Evolutionary conservation across 1,140 invertebrate genomes (phyloP).

Genomic region (Drosophila elegans): DNA sequence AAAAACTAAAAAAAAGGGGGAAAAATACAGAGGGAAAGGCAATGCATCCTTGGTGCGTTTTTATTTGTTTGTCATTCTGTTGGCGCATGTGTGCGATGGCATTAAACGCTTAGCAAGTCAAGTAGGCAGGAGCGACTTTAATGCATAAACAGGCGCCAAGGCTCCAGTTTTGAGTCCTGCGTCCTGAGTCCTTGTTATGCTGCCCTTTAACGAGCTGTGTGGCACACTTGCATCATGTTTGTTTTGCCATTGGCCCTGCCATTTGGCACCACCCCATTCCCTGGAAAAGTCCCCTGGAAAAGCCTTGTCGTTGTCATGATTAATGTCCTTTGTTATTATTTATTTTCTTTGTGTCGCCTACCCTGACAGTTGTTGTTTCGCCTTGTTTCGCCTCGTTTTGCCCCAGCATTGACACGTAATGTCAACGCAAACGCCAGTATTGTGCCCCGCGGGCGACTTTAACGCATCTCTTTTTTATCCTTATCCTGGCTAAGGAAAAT

Average conservation of each 20-base stretch:
- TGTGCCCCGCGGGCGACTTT: constrained; percentile 25
- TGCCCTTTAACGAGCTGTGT: constrained; percentile 68
- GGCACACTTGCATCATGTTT: constrained; percentile 55
- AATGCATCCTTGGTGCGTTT: constrained; percentile 8
- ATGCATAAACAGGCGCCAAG: constrained; percentile 49
- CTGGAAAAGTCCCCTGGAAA: constrained; percentile 2
- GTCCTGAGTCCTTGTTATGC: constrained; percentile 51
- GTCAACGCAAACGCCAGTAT: constrained; percentile 48
- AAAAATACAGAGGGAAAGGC: neutral
- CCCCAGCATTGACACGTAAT: constrained; percentile 53
- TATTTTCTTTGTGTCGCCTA: constrained; percentile 54
- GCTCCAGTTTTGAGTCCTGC: constrained; percentile 8
- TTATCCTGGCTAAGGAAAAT: constrained; percentile 1
- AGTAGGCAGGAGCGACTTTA: constrained; percentile 49
- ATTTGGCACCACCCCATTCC: neutral
- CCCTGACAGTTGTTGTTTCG: constrained; percentile 45
- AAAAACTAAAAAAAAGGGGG: constrained; percentile 10
- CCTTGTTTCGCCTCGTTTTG: constrained; percentile 17
- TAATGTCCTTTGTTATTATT: constrained; percentile 66
- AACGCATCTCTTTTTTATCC: constrained; percentile 15
- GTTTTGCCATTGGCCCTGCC: constrained; percentile 62
- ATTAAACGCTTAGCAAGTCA: constrained; percentile 73
- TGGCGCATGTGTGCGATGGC: constrained; percentile 50
- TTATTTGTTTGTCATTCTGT: constrained; percentile 36
- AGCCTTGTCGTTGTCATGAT: constrained; percentile 59